Evolutionary conservation across 2,888 invertebrate genomes (phyloP), one percentile per base, ranked within the genome.

Genomic region (Sarcophaga variegata): DNA sequence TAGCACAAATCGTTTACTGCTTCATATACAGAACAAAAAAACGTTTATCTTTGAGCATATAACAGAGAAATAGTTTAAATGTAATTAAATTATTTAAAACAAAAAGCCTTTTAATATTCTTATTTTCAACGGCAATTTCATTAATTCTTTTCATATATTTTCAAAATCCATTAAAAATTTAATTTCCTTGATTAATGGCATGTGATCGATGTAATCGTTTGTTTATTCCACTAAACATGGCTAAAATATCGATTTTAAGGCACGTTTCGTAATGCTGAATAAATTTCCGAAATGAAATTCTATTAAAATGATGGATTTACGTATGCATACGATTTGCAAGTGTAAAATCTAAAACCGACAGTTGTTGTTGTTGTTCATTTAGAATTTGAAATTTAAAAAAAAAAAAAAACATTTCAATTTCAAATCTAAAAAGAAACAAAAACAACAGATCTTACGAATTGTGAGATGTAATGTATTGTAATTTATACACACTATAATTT

Each of bases 111-210:
- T 37, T 4, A 27, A 27, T 4, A 4, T 27, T 27, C 27, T 27
- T 27, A 6, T 27, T 27, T 27, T 6, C 8, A 37, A 63, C 20
- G 2, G 27, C 47, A 70, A 79, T 79, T 14, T 27, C 27, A 79
- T 79, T 70, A 70, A 79, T 63, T 79, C 49, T 3, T 70, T 5
- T n/a, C 20, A 49, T 54, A 27, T 49, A 79, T 63, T 27, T 49
- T 10, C 47, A 54, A 17, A 49, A 62, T 5, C 12, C 25, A 3
- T 62, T 79, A 20, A 54, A 80, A 27, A 71, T 64, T 64, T 54
- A 45, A 80, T 37, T 64, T 64, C 6, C 37, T 62, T 72, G 12
- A 17, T 59, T 80, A 72, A 80, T 72, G 45, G 17, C 54, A 54
- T 54, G 4, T 17, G 17, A 54, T 54, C 54, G 45, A 64, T 20